Evolutionary conservation across 2,797 vertebrate species (phyloP).

Genomic region (Falco concolor): DNA sequence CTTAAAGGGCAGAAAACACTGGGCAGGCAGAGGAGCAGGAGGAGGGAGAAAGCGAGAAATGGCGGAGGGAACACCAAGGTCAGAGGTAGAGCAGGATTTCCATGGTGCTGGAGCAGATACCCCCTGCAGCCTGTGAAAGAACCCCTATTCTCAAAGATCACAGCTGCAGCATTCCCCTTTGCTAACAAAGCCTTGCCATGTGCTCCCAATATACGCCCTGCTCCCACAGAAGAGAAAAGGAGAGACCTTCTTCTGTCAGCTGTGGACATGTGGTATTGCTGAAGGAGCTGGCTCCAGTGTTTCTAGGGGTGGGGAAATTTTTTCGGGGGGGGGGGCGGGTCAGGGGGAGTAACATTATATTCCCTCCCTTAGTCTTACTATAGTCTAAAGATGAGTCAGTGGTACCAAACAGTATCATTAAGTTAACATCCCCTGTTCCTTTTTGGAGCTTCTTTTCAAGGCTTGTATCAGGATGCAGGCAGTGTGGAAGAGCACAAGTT

Average conservation of each 20-base stretch:
- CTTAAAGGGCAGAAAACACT: background rate
- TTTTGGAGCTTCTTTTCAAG: background rate
- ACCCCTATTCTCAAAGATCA: background rate
- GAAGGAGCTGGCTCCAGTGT: background rate
- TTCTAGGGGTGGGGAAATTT: background rate
- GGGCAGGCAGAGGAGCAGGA: background rate
- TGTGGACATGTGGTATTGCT: background rate
- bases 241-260: background rate
- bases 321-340: rapidly evolving
- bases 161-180: background rate
- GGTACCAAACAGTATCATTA: background rate
- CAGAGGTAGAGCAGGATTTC: background rate
- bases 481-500: background rate
- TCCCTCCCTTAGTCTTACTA: background rate
- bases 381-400: background rate
- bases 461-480: background rate
- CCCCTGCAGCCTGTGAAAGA: background rate
- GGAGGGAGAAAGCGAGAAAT: background rate
- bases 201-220: background rate
- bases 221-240: background rate
- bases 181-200: background rate
- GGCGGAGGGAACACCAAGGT: background rate
- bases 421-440: background rate
- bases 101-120: background rate
- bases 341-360: background rate